Evolutionary conservation across 2,888 invertebrate species (phyloP).

Genomic region (Aphrophora alni): DNA sequence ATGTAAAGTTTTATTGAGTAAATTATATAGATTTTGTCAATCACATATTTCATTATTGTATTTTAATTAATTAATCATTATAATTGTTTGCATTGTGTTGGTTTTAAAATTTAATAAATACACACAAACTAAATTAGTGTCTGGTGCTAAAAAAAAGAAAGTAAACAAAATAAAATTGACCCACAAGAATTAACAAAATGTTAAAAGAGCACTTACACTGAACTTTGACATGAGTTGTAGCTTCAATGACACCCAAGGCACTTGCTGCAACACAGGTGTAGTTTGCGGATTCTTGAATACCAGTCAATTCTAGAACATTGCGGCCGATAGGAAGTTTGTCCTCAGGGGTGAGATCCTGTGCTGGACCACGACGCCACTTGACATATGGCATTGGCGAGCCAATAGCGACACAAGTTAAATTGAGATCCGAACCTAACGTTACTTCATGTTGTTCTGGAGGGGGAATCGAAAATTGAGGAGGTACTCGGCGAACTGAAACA

Average conservation of each 20-base stretch:
- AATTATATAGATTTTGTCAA: too few relatives aligned
- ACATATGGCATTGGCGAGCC: slow-evolving; percentile 99
- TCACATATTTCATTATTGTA: too few relatives aligned
- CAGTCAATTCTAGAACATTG: slow-evolving; percentile 84
- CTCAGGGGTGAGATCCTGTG: slow-evolving; percentile 85
- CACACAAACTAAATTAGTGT: too few relatives aligned
- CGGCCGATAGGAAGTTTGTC: slow-evolving; percentile 84
- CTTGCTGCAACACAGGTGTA: slow-evolving; percentile 97
- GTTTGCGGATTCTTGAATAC: slow-evolving; percentile 92
- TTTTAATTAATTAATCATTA: too few relatives aligned
- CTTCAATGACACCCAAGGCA: slow-evolving; percentile 90
- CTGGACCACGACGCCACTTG: slow-evolving; percentile 86
- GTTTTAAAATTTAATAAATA: too few relatives aligned
- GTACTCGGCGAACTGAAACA: slow-evolving; percentile 86
- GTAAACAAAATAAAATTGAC: too few relatives aligned
- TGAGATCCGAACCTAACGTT: slow-evolving; percentile 88
- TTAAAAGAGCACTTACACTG: slow-evolving; percentile 75
- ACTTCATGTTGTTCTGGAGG: slow-evolving; percentile 88
- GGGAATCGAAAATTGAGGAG: slow-evolving; percentile 94
- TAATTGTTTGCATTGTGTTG: too few relatives aligned
- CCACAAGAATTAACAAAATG: too few relatives aligned
- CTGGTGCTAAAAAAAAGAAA: too few relatives aligned
- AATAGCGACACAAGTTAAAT: slow-evolving; percentile 95
- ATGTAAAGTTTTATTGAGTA: too few relatives aligned
- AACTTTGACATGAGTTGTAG: slow-evolving; percentile 88